Base-by-base conservation (phyloP, 2,113 vertebrate genomes). In the Protomyctophum bolini region DNA sequence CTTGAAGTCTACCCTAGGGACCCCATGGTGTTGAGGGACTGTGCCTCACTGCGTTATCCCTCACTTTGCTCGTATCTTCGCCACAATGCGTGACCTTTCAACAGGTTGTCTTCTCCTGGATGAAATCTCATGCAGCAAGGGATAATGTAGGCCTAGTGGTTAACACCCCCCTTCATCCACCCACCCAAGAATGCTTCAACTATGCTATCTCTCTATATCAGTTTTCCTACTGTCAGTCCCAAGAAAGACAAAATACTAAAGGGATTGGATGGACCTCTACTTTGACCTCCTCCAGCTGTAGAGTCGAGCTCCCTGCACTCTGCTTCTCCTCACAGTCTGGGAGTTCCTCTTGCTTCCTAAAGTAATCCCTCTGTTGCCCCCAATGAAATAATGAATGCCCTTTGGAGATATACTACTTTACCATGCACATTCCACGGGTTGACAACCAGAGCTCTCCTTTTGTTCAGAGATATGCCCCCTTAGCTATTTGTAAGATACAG, bases 231-330 rank as follows among this genome's bases (percentile, higher is more conserved):
- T 41, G 33, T 41, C 33, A 41, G 33, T 41, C 33, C 33, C 33
- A 6, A 41, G 33, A 41, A 41, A 41, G 33, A 41, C 33, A 41
- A 41, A 41, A 41, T 41, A 41, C 33, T 41, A 41, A 41, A 41
- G 33, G 33, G 33, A 41, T 3, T 41, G 33, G 33, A 41, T 41
- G 33, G 33, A 41, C 3, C 33, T 3, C 33, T 41, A 46, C 11
- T 50, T 54, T 88, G 87, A 83, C 75, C 72, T 56, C 65, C n/a
- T 75, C 29, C 79, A 80, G 89, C 74, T 66, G 76, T 80, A 65
- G 70, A 70, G 48, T 51, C 52, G 62, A 60, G 47, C 79, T 90
- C 76, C 41, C 60, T n/a, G n/a, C n/a, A 65, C 71, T 82, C 73
- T 66, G 72, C 65, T 58, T 66, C 79, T 72, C 72, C 48, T 79